Evolutionary conservation across 2,888 invertebrate species (phyloP), one percentile per base, ranked within the genome.

Genomic region (Ecliptopera silaceata): DNA sequence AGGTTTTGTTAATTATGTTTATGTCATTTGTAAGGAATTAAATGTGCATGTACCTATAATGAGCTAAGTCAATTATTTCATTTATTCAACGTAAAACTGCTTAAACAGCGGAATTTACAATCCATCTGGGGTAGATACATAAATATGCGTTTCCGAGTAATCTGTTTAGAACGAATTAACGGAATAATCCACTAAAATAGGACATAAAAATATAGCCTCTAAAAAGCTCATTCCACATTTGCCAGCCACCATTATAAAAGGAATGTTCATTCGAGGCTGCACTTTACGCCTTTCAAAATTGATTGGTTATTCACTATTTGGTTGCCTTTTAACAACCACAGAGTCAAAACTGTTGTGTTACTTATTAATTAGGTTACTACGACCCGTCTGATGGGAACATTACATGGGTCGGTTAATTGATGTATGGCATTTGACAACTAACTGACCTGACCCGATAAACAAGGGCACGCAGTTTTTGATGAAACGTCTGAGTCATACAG

Each of bases 221-320:
- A 63, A 63, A 38, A 76, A 77, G 75, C 64, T 62, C 13, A 55
- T 62, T 81, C 84, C 70, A 76, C 44, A 66, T 32, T 61, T 56
- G 43, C 36, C 12, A 56, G 46, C 79, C 57, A 53, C 75, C 71
- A 79, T 80, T 79, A 77, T 71, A 74, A 60, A 65, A 74, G 77
- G 82, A 82, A 84, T 83, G 82, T 61, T 73, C 72, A 75, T 75
- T 76, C 78, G 71, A 66, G 77, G 67, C 75, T 75, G 70, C 81
- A 82, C 82, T 84, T 84, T 81, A 75, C 84, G 83, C 82, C 82
- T 74, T 73, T 72, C 69, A 72, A 77, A 83, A 81, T 79, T 80
- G 80, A 84, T 84, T 77, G 79, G 75, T 75, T 76, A 71, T 77
- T 77, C 76, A 78, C 68, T 71, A 77, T 79, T 77, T 74, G 74